Percentiles rank a stretch among this genome's conserved stretches.
Evolutionary conservation across 2,888 invertebrate genomes (phyloP).

Genomic region (Dicyrtoma fusca): DNA sequence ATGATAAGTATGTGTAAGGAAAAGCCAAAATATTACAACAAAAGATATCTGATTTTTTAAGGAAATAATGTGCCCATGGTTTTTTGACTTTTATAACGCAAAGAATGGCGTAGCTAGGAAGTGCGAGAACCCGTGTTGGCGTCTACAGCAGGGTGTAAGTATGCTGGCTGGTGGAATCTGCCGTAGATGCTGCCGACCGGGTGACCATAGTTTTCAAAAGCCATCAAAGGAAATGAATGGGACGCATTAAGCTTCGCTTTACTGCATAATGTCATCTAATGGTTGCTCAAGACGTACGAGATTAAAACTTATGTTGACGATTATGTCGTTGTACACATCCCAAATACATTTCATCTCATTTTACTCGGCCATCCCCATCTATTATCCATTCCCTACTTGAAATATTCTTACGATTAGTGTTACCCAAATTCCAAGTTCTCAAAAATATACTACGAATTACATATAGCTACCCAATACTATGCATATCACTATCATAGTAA

Average conservation of each 20-base stretch:
- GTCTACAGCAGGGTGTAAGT: neutral
- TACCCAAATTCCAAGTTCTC: neutral
- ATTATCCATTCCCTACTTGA: neutral
- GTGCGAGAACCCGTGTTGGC: neutral
- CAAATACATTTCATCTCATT: constrained; percentile 19
- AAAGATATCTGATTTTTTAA: no score
- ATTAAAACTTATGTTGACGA: constrained; percentile 45
- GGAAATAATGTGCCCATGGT: neutral
- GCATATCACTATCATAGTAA: no score
- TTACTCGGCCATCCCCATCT: constrained; percentile 8
- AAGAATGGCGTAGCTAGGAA: neutral
- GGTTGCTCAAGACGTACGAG: constrained; percentile 24
- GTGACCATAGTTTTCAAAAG: constrained; percentile 13
- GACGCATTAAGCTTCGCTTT: constrained; percentile 41
- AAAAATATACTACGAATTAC: no score
- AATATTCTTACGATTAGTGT: neutral
- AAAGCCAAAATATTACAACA: no score
- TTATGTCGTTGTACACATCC: constrained; percentile 40
- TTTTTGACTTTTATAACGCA: neutral
- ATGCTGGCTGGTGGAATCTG: neutral
- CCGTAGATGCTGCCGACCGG: no score
- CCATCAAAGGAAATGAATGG: constrained; percentile 44
- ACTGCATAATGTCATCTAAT: constrained; percentile 39
- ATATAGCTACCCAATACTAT: no score
- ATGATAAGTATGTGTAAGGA: no score